phyloP scores from a whole-genome alignment of 2,113 vertebrate genomes.

The Hemiscyllium ocellatum region DNA sequence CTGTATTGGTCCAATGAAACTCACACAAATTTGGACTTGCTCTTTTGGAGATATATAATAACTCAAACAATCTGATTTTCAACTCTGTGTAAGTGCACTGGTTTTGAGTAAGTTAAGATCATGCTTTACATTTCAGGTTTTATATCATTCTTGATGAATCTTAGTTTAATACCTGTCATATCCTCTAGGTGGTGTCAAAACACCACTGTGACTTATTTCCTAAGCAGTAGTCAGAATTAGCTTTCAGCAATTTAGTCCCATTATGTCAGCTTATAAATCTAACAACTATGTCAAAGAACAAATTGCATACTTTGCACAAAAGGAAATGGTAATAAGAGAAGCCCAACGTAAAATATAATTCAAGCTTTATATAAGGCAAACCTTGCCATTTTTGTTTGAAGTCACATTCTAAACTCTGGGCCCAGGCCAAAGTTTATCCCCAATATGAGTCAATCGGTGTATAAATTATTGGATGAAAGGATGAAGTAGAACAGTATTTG shows the following conservation, averaged over 20 bases:
- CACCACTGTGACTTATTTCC: neutral
- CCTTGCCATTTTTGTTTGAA: neutral
- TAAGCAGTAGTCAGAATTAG: neutral
- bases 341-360: neutral
- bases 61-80: neutral
- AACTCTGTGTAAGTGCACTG: neutral
- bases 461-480: neutral
- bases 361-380: neutral
- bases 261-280: neutral
- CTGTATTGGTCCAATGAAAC: neutral
- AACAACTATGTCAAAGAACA: neutral
- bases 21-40: neutral
- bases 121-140: neutral
- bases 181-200: constrained; percentile 34
- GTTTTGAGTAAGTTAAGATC: neutral
- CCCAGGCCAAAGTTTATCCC: neutral
- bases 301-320: neutral
- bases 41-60: too few species aligned
- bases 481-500: neutral
- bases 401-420: neutral
- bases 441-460: neutral
- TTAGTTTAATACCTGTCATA: neutral
- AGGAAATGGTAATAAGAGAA: neutral
- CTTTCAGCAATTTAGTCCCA: neutral
- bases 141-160: neutral